Evolutionary conservation across 2,888 invertebrate species (phyloP).

Genomic region (Andrena fulva): DNA sequence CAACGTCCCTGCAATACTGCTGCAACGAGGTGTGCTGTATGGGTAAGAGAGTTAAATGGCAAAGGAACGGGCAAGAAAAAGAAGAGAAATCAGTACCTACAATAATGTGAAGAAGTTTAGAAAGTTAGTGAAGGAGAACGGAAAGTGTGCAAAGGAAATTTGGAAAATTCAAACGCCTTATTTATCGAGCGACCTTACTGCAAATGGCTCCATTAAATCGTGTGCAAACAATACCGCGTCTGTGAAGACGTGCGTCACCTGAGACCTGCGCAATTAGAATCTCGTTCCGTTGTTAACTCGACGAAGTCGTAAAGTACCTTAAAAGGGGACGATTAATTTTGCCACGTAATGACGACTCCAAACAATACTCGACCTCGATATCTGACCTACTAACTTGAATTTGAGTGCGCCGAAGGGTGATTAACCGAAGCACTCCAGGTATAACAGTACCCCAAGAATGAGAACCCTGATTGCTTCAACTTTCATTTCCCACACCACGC

Average conservation of each 20-base stretch:
- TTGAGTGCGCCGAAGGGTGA: not conserved
- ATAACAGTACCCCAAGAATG: not conserved
- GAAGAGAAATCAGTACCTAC: no score
- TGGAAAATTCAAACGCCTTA: not conserved
- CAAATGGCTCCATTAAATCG: not conserved
- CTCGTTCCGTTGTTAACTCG: not conserved
- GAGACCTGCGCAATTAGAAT: not conserved
- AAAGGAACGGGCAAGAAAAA: no score
- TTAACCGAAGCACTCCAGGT: not conserved
- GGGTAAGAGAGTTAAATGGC: no score
- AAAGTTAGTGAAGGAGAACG: no score
- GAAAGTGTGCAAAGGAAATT: no score
- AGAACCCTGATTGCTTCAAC: not conserved
- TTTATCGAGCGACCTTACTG: not conserved
- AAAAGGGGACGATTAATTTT: constrained; percentile 1
- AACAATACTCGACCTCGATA: not conserved
- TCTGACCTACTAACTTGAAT: not conserved
- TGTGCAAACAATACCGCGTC: not conserved
- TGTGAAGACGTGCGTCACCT: not conserved
- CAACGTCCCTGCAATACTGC: no score
- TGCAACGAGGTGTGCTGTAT: no score
- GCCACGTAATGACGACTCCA: not conserved
- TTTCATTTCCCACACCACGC: not conserved
- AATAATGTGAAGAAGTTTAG: no score
- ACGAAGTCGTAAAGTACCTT: constrained; percentile 12